Percentiles rank a stretch among this genome's conserved stretches.
Conservation (phyloP, 2,113 vertebrate genomes). For the rabbit (Oryctolagus cuniculus) region mOryCun1.1 NC_091435.1:69336001-69336500, state of each 20-base stretch:
- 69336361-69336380: not conserved
- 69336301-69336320: not conserved
- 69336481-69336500: not conserved
- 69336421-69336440: not conserved
- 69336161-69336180: not conserved
- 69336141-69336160: not conserved
- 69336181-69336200: not conserved
- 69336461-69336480: not conserved
- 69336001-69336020: not conserved
- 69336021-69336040: not conserved
- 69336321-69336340: not conserved
- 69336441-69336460: constrained; percentile 6
- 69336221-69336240: not conserved
- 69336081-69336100: not conserved
- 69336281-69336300: not conserved
- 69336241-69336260: not conserved
- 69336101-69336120: not conserved
- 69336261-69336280: not conserved
- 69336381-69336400: not conserved
- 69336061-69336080: not conserved
- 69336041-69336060: not conserved
- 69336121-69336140: not conserved
- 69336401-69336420: not conserved
- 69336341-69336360: constrained; percentile 18
- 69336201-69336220: not conserved